A percentile compares a stretch with the other conserved stretches of the same genome.
These are phyloP conservation scores for Sialis lutaria DNA, from an alignment of 2,888 invertebrate species.

Conservation along the genomic window DNA sequence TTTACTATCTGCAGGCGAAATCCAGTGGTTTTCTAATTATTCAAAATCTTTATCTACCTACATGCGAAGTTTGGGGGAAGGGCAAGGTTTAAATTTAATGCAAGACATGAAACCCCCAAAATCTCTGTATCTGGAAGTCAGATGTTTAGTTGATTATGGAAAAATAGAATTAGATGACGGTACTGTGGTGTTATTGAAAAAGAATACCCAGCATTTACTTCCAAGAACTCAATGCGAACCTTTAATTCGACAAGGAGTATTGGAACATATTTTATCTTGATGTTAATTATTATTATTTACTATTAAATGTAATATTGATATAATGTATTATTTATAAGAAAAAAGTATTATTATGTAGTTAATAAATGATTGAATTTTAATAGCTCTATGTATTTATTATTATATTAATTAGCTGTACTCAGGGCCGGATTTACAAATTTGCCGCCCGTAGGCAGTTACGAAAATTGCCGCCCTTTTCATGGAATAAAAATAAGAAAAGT, in stretches of 20 bases:
- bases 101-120: constrained; percentile 83
- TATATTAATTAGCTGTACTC: no score
- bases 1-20: constrained; percentile 64
- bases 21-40: constrained; percentile 78
- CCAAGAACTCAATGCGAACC: constrained; percentile 80
- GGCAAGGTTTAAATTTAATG: constrained; percentile 69
- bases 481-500: no score
- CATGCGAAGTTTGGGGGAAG: constrained; percentile 77
- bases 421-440: no score
- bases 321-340: no score
- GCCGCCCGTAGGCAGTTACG: no score
- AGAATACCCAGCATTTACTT: constrained; percentile 80
- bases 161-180: constrained; percentile 89
- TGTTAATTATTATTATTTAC: background rate
- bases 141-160: constrained; percentile 80
- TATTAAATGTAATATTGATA: no score
- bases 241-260: constrained; percentile 73
- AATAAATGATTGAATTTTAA: no score
- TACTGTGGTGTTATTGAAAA: constrained; percentile 71
- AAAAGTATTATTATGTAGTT: no score
- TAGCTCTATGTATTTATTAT: no score
- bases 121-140: constrained; percentile 78
- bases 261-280: constrained; percentile 48
- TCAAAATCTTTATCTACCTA: constrained; percentile 71
- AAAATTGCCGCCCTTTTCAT: no score